Evolutionary conservation across 2,113 vertebrate genomes (phyloP).

Genomic region (Plectropomus leopardus): DNA sequence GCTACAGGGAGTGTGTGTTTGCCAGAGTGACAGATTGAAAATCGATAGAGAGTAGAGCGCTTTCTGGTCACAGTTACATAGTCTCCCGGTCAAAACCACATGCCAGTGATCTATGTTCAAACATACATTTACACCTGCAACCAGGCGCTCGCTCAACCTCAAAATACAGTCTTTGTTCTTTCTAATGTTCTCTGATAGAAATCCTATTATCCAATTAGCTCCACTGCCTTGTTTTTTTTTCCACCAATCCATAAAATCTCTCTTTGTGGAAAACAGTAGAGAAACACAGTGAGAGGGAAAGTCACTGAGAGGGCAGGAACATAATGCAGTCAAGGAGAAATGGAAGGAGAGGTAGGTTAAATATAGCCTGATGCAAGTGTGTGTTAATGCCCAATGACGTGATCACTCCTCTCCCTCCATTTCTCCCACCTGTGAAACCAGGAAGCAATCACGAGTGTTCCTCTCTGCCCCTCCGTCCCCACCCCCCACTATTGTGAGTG

Average conservation of each 20-base stretch:
- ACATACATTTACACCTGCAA: constrained; percentile 31
- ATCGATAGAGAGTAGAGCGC: constrained; percentile 46
- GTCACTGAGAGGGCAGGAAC: constrained; percentile 47
- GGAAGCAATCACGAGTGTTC: constrained; percentile 52
- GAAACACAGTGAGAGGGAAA: constrained; percentile 36
- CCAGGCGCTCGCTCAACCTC: constrained; percentile 25
- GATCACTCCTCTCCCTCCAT: constrained; percentile 33
- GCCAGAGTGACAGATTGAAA: constrained; percentile 53
- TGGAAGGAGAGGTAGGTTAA: constrained; percentile 63
- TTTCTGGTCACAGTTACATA: constrained; percentile 38
- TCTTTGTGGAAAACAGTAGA: constrained; percentile 37
- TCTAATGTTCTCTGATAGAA: constrained; percentile 77
- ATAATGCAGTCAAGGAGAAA: constrained; percentile 57
- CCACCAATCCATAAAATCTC: constrained; percentile 70
- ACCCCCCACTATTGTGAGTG: constrained; percentile 15
- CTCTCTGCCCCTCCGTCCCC: background rate
- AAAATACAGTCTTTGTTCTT: constrained; percentile 62
- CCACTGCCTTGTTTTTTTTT: constrained; percentile 41
- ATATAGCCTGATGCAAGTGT: constrained; percentile 58
- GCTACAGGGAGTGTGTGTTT: constrained; percentile 22
- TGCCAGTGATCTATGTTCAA: constrained; percentile 12
- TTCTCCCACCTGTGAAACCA: constrained; percentile 63
- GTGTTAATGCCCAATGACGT: constrained; percentile 42
- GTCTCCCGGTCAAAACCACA: constrained; percentile 35
- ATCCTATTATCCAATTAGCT: constrained; percentile 75